Conservation (phyloP, 2,113 vertebrate genomes). For the Colaptes auratus region DNA sequence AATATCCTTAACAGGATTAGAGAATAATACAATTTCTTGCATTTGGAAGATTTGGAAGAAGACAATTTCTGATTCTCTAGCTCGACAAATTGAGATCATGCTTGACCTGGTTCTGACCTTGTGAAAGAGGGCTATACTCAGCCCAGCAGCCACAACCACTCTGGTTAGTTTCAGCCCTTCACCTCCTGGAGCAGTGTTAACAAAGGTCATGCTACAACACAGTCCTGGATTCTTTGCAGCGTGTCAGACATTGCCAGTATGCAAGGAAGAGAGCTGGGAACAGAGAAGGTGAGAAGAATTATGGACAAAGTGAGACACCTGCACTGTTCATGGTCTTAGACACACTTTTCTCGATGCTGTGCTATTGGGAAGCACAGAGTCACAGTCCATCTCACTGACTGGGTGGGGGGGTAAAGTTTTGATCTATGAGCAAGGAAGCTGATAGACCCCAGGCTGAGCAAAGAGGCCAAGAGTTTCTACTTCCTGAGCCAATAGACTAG, state of each 20-base stretch:
- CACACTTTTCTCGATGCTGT: not conserved
- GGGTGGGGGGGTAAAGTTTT: rapidly evolving
- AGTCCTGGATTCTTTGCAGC: not conserved
- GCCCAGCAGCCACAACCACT: not conserved
- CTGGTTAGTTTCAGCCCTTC: not conserved
- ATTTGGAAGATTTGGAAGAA: conserved; percentile 34
- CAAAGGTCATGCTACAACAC: not conserved
- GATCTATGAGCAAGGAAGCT: not conserved
- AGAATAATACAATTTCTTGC: conserved; percentile 20
- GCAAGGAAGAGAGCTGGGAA: not conserved
- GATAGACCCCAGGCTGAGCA: not conserved
- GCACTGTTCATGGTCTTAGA: rapidly evolving
- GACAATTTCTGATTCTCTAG: not conserved
- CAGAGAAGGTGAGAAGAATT: not conserved
- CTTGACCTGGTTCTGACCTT: not conserved
- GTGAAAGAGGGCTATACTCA: not conserved
- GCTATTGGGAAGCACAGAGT: not conserved
- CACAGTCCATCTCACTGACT: rapidly evolving
- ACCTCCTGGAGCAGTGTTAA: not conserved
- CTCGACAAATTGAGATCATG: not conserved
- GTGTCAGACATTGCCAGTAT: not conserved
- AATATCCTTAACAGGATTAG: conserved; percentile 16
- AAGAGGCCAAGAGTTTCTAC: not conserved
- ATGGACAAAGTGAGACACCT: not conserved
- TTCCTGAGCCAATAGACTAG: not conserved